Percentiles rank a stretch among this genome's conserved stretches.
phyloP scores from a whole-genome alignment of 1,140 invertebrate genomes.

The Chrysoperla carnea region DNA sequence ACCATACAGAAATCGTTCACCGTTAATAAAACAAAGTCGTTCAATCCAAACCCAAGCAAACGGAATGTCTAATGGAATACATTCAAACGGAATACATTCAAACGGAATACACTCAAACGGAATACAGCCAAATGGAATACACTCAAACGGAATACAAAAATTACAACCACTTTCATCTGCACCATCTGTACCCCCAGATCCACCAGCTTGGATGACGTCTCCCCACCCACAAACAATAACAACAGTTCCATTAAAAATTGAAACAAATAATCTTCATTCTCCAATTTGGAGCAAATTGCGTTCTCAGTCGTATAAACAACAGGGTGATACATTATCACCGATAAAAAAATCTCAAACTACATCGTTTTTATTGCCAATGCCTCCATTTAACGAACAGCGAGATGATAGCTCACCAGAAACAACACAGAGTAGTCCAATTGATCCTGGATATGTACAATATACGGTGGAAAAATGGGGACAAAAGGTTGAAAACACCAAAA shows the following conservation, averaged over 20 bases:
- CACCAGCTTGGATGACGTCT: too few species aligned
- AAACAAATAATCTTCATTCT: slow-evolving; percentile 11
- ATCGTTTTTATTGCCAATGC: slow-evolving; percentile 8
- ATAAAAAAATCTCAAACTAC: background rate
- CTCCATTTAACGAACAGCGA: slow-evolving; percentile 4
- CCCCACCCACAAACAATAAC: background rate
- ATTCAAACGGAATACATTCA: too few species aligned
- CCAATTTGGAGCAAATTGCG: slow-evolving; percentile 21
- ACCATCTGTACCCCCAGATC: too few species aligned
- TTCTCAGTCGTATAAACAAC: slow-evolving; percentile 6
- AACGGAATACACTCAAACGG: too few species aligned
- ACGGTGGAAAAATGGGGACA: slow-evolving; percentile 45
- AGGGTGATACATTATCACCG: background rate
- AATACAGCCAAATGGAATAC: too few species aligned
- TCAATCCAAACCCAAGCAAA: background rate
- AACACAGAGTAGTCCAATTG: slow-evolving; percentile 37
- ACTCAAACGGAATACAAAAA: too few species aligned
- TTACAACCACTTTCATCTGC: too few species aligned
- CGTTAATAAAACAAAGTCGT: slow-evolving; percentile 5
- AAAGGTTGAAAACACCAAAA: slow-evolving; percentile 24
- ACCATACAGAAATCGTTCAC: background rate
- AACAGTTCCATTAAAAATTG: slow-evolving; percentile 12
- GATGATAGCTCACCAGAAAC: slow-evolving; percentile 23
- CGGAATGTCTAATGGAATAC: too few species aligned
- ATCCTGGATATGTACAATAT: slow-evolving; percentile 50